Conservation (phyloP, 2,113 vertebrate species). For the Murina feae region DNA sequence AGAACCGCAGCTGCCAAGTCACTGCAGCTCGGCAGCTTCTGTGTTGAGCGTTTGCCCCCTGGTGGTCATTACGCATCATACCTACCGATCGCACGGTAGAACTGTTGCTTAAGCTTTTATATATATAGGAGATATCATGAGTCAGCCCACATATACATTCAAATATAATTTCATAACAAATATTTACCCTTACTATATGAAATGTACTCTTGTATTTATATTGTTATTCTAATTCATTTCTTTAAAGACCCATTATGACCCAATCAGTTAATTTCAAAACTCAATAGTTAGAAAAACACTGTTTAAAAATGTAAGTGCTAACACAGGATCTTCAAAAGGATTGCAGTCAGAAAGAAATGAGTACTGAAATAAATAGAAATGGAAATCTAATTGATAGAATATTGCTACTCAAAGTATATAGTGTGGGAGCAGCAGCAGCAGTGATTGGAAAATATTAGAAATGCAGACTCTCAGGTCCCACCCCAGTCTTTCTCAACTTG, state of each 20-base stretch:
- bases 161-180: background rate
- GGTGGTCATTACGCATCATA: no score
- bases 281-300: background rate
- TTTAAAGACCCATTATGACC: background rate
- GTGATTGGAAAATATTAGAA: background rate
- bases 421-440: background rate
- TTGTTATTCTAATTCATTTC: background rate
- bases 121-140: slow-evolving; percentile 29
- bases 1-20: no score
- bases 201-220: background rate
- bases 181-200: background rate
- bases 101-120: background rate
- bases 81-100: no score
- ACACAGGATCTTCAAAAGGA: background rate
- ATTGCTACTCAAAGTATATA: background rate
- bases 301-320: background rate
- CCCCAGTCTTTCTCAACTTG: background rate
- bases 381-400: background rate
- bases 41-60: no score
- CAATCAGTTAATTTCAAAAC: background rate
- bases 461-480: background rate
- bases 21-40: no score
- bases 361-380: background rate
- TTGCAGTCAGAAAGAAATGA: background rate
- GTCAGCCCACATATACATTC: background rate